phyloP scores from a whole-genome alignment of 2,888 invertebrate species.

The Erebia aethiops region DNA sequence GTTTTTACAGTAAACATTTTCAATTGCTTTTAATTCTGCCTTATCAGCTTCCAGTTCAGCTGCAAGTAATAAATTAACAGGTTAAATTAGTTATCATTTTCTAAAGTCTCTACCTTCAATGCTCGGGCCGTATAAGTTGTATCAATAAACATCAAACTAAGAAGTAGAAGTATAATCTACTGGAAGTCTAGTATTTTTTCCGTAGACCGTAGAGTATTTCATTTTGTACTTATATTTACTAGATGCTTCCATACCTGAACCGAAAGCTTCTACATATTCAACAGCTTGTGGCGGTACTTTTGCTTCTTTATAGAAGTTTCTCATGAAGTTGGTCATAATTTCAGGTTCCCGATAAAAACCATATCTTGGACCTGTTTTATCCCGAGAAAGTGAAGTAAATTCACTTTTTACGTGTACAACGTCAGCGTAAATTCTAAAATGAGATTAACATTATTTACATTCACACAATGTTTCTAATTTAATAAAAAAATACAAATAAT shows the following conservation, averaged over 20 bases:
- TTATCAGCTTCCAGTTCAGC: constrained; percentile 84
- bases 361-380: constrained; percentile 41
- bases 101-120: not conserved
- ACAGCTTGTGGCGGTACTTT: constrained; percentile 82
- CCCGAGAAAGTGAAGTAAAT: constrained; percentile 39
- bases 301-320: constrained; percentile 79
- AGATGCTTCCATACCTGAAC: constrained; percentile 81
- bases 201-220: no score
- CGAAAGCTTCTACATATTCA: constrained; percentile 92
- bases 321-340: constrained; percentile 47
- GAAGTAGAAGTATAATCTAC: no score
- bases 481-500: no score
- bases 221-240: not conserved
- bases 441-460: constrained; percentile 45
- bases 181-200: no score
- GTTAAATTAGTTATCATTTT: not conserved
- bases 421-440: constrained; percentile 62
- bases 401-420: constrained; percentile 49
- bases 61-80: constrained; percentile 75
- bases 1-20: constrained; percentile 80
- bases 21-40: constrained; percentile 84
- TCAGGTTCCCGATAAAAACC: constrained; percentile 48
- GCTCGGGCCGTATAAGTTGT: no score
- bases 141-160: no score
- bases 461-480: no score